These are phyloP conservation scores for Brachyptera putata DNA, from an alignment of 2,888 invertebrate species.

Conservation along the genomic window DNA sequence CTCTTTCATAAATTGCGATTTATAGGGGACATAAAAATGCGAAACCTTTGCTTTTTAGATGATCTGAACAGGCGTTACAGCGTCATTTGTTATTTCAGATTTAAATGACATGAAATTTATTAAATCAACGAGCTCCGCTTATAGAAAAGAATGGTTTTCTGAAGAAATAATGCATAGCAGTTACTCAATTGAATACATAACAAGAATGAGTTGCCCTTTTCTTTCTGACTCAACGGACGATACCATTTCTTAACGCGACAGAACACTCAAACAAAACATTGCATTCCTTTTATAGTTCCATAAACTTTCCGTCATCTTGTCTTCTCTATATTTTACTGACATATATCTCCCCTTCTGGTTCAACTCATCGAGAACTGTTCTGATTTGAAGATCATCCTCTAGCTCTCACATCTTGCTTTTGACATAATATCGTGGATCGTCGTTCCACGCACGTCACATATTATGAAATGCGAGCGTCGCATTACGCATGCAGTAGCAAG, in stretches of 20 bases:
- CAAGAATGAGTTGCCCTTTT: background rate
- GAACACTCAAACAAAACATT: background rate
- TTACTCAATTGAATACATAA: slow-evolving; percentile 3
- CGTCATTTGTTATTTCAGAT: slow-evolving; percentile 10
- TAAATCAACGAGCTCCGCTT: background rate
- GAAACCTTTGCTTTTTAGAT: background rate
- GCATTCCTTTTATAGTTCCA: background rate
- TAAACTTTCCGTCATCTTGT: background rate
- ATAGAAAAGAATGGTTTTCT: background rate
- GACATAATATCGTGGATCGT: slow-evolving; percentile 7
- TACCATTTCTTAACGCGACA: slow-evolving; percentile 13
- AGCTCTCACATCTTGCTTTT: slow-evolving; percentile 2
- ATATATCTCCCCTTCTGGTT: slow-evolving; percentile 7
- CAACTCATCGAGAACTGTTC: background rate
- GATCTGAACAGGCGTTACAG: background rate
- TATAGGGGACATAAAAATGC: slow-evolving; percentile 8
- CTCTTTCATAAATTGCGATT: slow-evolving; percentile 7
- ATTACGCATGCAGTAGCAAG: too few species aligned
- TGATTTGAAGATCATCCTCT: background rate
- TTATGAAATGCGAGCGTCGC: too few species aligned
- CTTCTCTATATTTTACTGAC: background rate
- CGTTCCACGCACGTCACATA: too few species aligned
- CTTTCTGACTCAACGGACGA: background rate
- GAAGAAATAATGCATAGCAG: slow-evolving; percentile 1
- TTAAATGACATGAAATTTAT: slow-evolving; percentile 4